Percentiles rank a stretch among this genome's conserved stretches.
These are phyloP conservation scores for Neocrepidodera transversa DNA, from an alignment of 2,888 invertebrate species.

Conservation along the genomic window DNA sequence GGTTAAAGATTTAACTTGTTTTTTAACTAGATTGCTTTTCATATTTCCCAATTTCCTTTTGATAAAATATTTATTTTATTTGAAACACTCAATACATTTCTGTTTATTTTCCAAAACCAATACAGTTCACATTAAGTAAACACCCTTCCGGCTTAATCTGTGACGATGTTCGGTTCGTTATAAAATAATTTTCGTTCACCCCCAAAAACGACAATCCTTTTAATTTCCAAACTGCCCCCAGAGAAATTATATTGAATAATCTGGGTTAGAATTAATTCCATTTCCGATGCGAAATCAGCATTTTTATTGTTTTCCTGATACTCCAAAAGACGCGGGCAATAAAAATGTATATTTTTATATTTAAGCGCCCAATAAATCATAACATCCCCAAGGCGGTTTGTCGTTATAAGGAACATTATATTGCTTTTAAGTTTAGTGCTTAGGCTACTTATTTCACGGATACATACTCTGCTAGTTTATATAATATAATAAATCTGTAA, in stretches of 20 bases:
- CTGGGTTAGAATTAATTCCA: constrained; percentile 16
- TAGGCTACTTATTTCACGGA: neutral
- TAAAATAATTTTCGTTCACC: neutral
- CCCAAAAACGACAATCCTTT: neutral
- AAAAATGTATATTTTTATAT: constrained; percentile 26
- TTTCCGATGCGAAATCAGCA: constrained; percentile 26
- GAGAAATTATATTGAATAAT: constrained; percentile 18
- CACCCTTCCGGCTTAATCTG: neutral
- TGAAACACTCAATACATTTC: too few relatives aligned
- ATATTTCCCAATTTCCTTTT: too few relatives aligned
- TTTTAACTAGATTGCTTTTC: too few relatives aligned
- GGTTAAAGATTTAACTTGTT: too few relatives aligned
- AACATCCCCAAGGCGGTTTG: constrained; percentile 13
- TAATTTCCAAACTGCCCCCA: constrained; percentile 2
- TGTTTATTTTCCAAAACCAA: too few relatives aligned
- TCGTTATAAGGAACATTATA: constrained; percentile 22
- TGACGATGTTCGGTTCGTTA: neutral
- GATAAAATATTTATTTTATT: too few relatives aligned
- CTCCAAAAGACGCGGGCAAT: neutral
- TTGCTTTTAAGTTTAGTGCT: constrained; percentile 19
- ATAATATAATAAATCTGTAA: neutral
- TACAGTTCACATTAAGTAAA: too few relatives aligned
- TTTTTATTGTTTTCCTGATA: constrained; percentile 25
- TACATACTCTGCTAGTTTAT: neutral
- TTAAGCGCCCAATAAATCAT: constrained; percentile 22